Conservation (phyloP, 2,797 vertebrate genomes). For the Coranthus polyacanthus region DNA sequence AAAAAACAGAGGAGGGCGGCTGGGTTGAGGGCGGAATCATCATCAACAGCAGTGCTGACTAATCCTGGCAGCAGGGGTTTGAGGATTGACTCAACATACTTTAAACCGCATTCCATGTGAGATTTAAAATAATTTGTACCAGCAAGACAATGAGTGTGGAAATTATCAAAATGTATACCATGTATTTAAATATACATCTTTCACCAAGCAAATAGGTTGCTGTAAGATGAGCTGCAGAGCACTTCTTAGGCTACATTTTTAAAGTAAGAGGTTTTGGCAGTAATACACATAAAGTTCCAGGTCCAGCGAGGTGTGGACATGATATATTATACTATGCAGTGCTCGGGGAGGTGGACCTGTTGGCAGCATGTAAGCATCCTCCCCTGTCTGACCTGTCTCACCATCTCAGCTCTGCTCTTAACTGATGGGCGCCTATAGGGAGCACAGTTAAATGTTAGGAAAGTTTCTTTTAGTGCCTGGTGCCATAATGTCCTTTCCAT, state of each 20-base stretch:
- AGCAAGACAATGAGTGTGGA: slow-evolving; percentile 20
- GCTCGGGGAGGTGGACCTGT: slow-evolving; percentile 31
- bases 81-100: slow-evolving; percentile 53
- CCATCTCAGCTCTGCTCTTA: slow-evolving; percentile 22
- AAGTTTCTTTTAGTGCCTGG: slow-evolving; percentile 55
- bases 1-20: slow-evolving; percentile 20
- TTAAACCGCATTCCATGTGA: slow-evolving; percentile 44
- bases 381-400: slow-evolving; percentile 39
- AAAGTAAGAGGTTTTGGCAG: slow-evolving; percentile 16
- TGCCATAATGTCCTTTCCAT: slow-evolving; percentile 61
- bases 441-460: slow-evolving; percentile 50
- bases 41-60: slow-evolving; percentile 55
- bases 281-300: slow-evolving; percentile 31
- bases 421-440: slow-evolving; percentile 51
- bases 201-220: slow-evolving; percentile 5
- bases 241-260: slow-evolving; percentile 15
- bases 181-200: slow-evolving; percentile 21
- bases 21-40: slow-evolving; percentile 25
- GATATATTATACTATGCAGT: slow-evolving; percentile 30
- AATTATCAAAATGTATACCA: slow-evolving; percentile 22
- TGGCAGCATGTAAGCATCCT: slow-evolving; percentile 34
- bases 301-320: slow-evolving; percentile 45
- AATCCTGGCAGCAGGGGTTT: slow-evolving; percentile 59
- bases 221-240: slow-evolving; percentile 17
- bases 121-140: slow-evolving; percentile 51